A percentile compares a stretch with the other conserved stretches of the same genome.
Evolutionary conservation across 2,113 vertebrate species (phyloP).

Genomic region (Datnioides undecimradiatus): DNA sequence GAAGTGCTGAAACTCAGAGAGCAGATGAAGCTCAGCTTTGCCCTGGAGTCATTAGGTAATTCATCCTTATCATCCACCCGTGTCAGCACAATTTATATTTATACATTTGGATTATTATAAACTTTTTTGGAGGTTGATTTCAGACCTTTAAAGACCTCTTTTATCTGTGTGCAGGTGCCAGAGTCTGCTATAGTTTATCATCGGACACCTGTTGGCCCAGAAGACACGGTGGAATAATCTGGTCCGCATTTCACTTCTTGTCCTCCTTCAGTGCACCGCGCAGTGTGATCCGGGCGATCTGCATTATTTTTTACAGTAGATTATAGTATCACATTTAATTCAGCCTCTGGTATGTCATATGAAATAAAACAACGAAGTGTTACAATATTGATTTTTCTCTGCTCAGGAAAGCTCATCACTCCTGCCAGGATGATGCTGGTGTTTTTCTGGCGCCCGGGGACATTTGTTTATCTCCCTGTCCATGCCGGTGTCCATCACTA

Average conservation of each 20-base stretch:
- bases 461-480: background rate
- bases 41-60: background rate
- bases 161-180: slow-evolving; percentile 1
- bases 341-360: background rate
- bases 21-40: background rate
- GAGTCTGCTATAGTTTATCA: background rate
- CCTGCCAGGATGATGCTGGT: background rate
- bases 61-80: background rate
- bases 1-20: background rate
- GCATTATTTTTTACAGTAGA: background rate
- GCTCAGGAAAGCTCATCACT: background rate
- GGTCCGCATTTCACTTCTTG: background rate
- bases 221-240: accelerated
- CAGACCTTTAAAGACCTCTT: background rate
- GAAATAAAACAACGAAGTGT: background rate
- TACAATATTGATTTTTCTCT: background rate
- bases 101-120: background rate
- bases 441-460: background rate
- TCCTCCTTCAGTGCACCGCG: background rate
- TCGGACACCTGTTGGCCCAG: background rate
- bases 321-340: background rate
- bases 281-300: background rate
- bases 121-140: background rate
- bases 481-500: background rate
- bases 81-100: background rate